Base-by-base conservation (phyloP, 2,113 vertebrate species). In the Podilymbus podiceps region DNA sequence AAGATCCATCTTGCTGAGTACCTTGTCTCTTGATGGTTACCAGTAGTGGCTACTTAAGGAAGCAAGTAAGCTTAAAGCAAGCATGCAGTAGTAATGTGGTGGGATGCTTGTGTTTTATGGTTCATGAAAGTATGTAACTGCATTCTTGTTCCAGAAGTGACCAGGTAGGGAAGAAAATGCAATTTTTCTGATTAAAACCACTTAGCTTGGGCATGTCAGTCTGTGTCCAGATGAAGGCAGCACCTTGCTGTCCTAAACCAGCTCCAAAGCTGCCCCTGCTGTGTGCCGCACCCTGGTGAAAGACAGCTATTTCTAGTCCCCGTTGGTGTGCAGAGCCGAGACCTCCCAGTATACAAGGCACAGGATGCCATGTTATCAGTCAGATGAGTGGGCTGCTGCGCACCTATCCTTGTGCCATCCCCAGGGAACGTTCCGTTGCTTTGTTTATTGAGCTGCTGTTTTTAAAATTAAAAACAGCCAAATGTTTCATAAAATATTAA, bases 401-500 rank as follows among this genome's bases (percentile, higher is more conserved):
- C 47, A 59, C 58, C 66, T 85, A 84, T 69, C 42, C 2, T 25
- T 16, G 66, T 71, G 62, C 63, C 64, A 56, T 56, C 77, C 31
- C 24, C 77, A 35, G 91, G 84, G 69, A 94, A 47, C 1, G 2
- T 79, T 93, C 71, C 49, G 13, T 42, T 59, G 83, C 59, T 66
- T 60, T 87, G 59, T 77, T 95, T 95, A 87, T 85, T 80, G 90
- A 87, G 93, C 84, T 85, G 63, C 92, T 89, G 80, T 35, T 95
- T 90, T 94, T 82, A 85, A 92, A 95, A 97, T 88, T 94, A 96
- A 96, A 93, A 94, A 23, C 64, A 84, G 82, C 77, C 76, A 77
- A 93, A 85, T 87, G 85, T 86, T 94, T 87, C 88, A 96, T 94
- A 74, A 92, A 96, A 75, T 92, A 95, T 96, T 92, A 95, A 97